A percentile compares a stretch with the other conserved stretches of the same genome.
These are phyloP conservation scores for Morinoia aosen DNA, from an alignment of 2,888 invertebrate genomes.

Conservation along the genomic window DNA sequence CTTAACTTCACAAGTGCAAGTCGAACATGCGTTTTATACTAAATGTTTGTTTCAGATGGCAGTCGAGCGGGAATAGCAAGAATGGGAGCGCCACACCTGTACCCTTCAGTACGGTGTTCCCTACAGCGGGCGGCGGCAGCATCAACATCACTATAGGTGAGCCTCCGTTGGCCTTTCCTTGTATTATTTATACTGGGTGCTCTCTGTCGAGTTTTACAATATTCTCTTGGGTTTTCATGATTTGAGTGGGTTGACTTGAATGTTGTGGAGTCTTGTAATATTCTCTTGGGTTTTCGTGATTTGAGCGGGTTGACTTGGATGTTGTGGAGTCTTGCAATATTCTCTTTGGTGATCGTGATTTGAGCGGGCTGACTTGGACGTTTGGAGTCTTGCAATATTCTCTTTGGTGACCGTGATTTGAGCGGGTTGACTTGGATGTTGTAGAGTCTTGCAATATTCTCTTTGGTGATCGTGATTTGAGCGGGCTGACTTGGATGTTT, in stretches of 20 bases:
- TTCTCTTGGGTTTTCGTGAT: neutral
- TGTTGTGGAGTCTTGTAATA: neutral
- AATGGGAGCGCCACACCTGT: neutral
- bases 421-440: neutral
- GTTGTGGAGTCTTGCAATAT: neutral
- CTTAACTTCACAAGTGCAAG: neutral
- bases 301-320: neutral
- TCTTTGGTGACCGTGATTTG: neutral
- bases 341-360: too few relatives aligned
- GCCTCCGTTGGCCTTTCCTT: neutral
- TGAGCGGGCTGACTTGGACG: too few relatives aligned
- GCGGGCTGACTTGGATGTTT: neutral
- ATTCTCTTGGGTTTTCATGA: neutral
- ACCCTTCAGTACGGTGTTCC: constrained; percentile 44
- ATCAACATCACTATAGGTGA: constrained; percentile 49
- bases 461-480: neutral
- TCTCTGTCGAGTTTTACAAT: neutral
- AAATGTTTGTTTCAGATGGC: neutral
- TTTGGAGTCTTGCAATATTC: neutral
- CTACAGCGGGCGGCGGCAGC: constrained; percentile 45
- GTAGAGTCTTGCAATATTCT: neutral
- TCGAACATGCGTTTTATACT: neutral
- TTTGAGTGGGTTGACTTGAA: too few relatives aligned
- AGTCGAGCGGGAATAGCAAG: neutral
- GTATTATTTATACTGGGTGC: neutral